phyloP scores from a whole-genome alignment of 2,797 vertebrate species.

The Natrix natrix region DNA sequence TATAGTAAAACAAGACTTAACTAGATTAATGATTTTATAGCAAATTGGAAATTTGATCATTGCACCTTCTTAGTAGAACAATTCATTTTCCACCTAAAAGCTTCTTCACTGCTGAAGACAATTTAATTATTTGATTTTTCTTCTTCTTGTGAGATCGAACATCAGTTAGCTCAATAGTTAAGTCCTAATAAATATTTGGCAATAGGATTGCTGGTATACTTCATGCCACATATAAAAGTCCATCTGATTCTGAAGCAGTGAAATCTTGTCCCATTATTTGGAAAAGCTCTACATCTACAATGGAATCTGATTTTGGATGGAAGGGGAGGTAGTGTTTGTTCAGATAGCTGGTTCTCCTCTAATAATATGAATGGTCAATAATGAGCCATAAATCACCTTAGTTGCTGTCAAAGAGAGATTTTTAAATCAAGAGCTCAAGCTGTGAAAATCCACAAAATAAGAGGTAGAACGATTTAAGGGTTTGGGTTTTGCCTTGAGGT shows the following conservation, averaged over 20 bases:
- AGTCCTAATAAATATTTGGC: neutral
- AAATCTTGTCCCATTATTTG: neutral
- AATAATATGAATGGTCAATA: conserved; percentile 50
- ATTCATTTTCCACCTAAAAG: neutral
- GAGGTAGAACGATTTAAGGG: neutral
- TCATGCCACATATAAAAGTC: neutral
- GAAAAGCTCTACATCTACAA: conserved; percentile 44
- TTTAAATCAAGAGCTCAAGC: conserved; percentile 65
- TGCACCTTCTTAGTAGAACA: conserved; percentile 9
- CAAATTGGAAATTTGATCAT: conserved; percentile 2
- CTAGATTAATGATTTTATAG: neutral
- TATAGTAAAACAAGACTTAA: neutral
- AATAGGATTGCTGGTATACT: neutral
- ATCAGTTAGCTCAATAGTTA: neutral
- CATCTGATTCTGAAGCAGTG: neutral
- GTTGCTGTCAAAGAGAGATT: conserved; percentile 48
- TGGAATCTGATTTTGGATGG: conserved; percentile 39
- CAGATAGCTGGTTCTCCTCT: conserved; percentile 49
- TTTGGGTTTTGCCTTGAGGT: conserved; percentile 52
- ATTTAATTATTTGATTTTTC: neutral
- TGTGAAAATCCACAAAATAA: conserved; percentile 59
- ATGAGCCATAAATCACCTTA: conserved; percentile 52
- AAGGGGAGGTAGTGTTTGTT: conserved; percentile 48
- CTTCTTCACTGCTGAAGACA: accelerated
- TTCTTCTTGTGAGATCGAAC: neutral